Evolutionary conservation across 2,888 invertebrate genomes (phyloP), one percentile per base, ranked within the genome.

Genomic region (Lasius platythorax): DNA sequence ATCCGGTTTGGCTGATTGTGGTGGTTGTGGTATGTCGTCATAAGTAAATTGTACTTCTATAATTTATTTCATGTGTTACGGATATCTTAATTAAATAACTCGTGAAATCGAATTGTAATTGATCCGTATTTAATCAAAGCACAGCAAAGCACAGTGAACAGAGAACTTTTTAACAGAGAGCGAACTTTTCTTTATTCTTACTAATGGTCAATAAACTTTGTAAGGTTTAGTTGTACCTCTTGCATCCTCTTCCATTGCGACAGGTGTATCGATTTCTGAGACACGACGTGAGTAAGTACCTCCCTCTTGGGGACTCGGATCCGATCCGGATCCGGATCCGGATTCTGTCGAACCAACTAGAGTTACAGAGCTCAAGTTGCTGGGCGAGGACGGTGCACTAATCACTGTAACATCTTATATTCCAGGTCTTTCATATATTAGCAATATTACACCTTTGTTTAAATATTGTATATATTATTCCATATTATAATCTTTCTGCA

Each of bases 351-450:
- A 96, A 0, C 97, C 97, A 0, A 97, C 96, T 68, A 97, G 93
- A 0, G 97, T 98, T 0, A 97, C 96, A 12, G 97, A 97, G 92
- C 97, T 97, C 23, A 97, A 95, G 82, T 97, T 97, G 64, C 97
- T 97, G 0, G 97, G 97, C 0, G 97, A 97, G 3, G 96, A 97
- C 37, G 97, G 97, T 0, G 96, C 96, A 91, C 96, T 96, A 37
- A 95, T 88, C 33, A 95, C 95, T 11, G 95, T 96, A 56, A 94
- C 93, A 88, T 95, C 96, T 96, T 70, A 43, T 11, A 28, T 83
- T 28, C 85, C 88, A 86, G 37, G 33, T 82, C 15, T 40, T 70
- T 23, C 11, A 43, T 23, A 43, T 30, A 28, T 67, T n/a, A n/a
- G 61, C 3, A 67, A 82, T 9, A 12, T 23, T 50, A 61, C 28